A percentile compares a stretch with the other conserved stretches of the same genome.
Evolutionary conservation across 2,888 invertebrate genomes (phyloP).

Genomic region (Zaprionus obscuricornis): DNA sequence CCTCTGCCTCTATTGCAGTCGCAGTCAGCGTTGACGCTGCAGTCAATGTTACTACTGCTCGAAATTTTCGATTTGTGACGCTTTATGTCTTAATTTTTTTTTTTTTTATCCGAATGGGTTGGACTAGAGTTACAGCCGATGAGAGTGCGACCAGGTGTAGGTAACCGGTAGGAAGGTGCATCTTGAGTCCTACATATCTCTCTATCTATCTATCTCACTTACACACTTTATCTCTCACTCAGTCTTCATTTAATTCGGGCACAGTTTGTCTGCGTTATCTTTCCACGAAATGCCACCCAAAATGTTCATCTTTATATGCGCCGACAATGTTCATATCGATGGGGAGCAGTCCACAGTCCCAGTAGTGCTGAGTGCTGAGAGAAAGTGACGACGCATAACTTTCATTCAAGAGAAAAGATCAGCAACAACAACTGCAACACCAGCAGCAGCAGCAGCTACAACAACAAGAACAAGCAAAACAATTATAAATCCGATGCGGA

Average conservation of each 20-base stretch:
- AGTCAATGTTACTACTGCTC: constrained; percentile 48
- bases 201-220: no score
- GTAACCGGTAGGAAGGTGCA: no score
- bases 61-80: constrained; percentile 81
- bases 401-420: constrained; percentile 63
- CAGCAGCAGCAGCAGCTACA: background rate
- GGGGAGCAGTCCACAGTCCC: constrained; percentile 15
- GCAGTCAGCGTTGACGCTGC: constrained; percentile 1
- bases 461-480: background rate
- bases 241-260: constrained; percentile 16
- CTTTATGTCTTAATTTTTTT: constrained; percentile 79
- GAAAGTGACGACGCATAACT: constrained; percentile 56
- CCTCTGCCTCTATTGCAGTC: constrained; percentile 37
- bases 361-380: constrained; percentile 36
- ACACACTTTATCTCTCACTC: background rate
- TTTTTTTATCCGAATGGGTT: constrained; percentile 43
- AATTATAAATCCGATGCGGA: background rate
- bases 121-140: constrained; percentile 29
- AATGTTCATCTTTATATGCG: constrained; percentile 59
- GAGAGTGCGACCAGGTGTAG: constrained; percentile 33
- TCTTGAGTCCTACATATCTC: no score
- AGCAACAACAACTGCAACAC: constrained; percentile 18
- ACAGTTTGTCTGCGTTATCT: constrained; percentile 54
- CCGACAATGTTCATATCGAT: constrained; percentile 28
- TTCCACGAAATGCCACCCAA: constrained; percentile 73